Percentiles rank a stretch among this genome's conserved stretches.
Conservation (phyloP, 1,140 invertebrate species). For the Archegozetes longisetosus region DNA sequence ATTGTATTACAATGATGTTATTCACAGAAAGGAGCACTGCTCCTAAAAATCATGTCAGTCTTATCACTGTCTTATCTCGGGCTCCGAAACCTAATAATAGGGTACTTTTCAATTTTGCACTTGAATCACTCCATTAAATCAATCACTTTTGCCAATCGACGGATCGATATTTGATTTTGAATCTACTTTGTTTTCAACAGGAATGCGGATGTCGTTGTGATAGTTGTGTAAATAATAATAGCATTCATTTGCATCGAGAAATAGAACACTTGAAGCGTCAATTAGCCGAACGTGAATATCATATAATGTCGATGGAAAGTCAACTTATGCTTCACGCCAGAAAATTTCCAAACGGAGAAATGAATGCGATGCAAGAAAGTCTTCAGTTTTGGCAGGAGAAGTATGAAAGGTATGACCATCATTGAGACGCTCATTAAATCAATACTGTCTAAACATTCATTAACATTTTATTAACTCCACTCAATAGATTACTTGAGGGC, state of each 20-base stretch:
- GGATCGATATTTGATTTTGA: conserved; percentile 17
- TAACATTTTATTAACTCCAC: background rate
- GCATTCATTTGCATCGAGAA: conserved; percentile 58
- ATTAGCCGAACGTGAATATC: conserved; percentile 56
- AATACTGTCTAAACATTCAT: too few relatives aligned
- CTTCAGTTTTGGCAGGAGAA: conserved; percentile 73
- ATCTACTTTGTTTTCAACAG: conserved; percentile 13
- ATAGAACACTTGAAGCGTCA: conserved; percentile 68
- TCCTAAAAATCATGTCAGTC: background rate
- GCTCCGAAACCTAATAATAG: background rate
- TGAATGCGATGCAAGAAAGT: conserved; percentile 64
- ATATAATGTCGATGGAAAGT: conserved; percentile 66
- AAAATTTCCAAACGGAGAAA: conserved; percentile 49
- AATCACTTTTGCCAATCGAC: too few relatives aligned
- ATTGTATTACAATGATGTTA: background rate
- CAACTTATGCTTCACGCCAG: conserved; percentile 63
- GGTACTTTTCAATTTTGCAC: background rate
- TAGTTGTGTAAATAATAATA: conserved; percentile 19
- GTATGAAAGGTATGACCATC: conserved; percentile 50
- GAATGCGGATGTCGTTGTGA: conserved; percentile 24
- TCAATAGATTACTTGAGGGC: conserved; percentile 59
- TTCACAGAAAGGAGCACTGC: background rate
- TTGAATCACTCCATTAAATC: background rate
- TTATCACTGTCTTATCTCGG: background rate
- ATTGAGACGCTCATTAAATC: background rate